Base-by-base conservation (phyloP, 64 coral and sea anemone species). In the Montipora sp. region DNA sequence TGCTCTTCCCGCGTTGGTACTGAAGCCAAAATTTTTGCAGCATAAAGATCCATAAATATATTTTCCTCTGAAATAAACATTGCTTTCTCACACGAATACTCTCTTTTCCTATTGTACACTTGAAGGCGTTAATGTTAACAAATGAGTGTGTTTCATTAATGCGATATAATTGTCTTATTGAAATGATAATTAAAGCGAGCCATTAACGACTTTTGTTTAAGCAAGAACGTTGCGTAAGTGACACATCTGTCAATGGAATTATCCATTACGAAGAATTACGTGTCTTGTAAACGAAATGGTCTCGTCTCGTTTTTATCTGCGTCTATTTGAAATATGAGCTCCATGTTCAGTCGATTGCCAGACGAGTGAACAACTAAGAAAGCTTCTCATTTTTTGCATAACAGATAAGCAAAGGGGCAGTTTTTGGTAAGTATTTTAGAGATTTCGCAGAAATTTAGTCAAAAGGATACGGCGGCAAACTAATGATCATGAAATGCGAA, bases 141-240 rank as follows among this genome's bases (percentile, higher is more conserved):
- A 71, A 63, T 15, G 67, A 3, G 8, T 23, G 20, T 65, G 3
- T 11, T 8, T 12, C 60, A 65, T 65, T 65, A 16, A 65, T 16
- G 15, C 60, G 3, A 65, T 65, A 22, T 22, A 20, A 22, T 20
- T 71, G 18, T 71, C 67, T 7, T 21, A 23, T 85, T 71, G 46
- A 85, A 50, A 71, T 71, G 21, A 70, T 63, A 85, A 71, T 69
- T 48, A 50, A 85, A 85, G 47, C 68, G 21, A 85, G 10, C 61
- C 46, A 71, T 71, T 85, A 9, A 71, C 45, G 65, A 21, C 5
- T n/a, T n/a, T n/a, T n/a, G n/a, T n/a, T n/a, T n/a, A n/a, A n/a
- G n/a, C n/a, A n/a, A n/a, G n/a, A n/a, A n/a, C n/a, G n/a, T n/a
- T n/a, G n/a, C n/a, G n/a, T n/a, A n/a, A n/a, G n/a, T n/a, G n/a